A percentile compares a stretch with the other conserved stretches of the same genome.
Conservation (phyloP, 2,113 vertebrate genomes). For the Boulengeromyrus knoepffleri region DNA sequence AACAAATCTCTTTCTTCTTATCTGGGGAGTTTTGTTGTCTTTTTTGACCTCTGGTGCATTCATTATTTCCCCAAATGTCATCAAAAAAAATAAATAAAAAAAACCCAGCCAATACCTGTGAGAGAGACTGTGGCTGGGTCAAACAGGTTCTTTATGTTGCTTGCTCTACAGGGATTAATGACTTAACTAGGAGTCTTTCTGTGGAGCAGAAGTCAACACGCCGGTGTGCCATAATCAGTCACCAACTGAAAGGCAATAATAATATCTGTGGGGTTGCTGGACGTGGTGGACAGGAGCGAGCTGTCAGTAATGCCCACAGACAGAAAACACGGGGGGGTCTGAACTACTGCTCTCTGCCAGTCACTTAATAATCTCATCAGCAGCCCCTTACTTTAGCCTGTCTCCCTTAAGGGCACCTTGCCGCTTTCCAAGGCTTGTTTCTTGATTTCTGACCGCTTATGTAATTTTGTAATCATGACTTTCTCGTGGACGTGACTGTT, state of each 20-base stretch:
- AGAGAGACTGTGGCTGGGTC: background rate
- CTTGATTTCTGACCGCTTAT: background rate
- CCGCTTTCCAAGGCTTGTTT: background rate
- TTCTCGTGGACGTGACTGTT: background rate
- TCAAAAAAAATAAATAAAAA: background rate
- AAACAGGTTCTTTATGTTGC: background rate
- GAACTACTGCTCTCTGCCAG: background rate
- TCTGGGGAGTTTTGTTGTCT: background rate
- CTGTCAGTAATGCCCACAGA: background rate
- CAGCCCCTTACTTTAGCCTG: background rate
- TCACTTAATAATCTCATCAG: slow-evolving; percentile 3
- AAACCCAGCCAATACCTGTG: background rate
- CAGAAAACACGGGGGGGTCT: background rate
- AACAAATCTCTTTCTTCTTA: background rate
- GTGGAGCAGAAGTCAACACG: background rate
- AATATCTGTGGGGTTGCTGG: background rate
- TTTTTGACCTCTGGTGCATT: background rate
- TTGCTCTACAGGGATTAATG: background rate
- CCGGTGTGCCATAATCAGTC: background rate
- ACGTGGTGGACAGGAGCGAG: background rate
- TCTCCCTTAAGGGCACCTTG: slow-evolving; percentile 4
- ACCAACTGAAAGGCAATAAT: background rate
- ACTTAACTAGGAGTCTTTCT: background rate
- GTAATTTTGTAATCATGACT: slow-evolving; percentile 1
- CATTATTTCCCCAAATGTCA: background rate